Evolutionary conservation across 2,888 invertebrate species (phyloP).

Genomic region (Caenorhabditis wallacei): DNA sequence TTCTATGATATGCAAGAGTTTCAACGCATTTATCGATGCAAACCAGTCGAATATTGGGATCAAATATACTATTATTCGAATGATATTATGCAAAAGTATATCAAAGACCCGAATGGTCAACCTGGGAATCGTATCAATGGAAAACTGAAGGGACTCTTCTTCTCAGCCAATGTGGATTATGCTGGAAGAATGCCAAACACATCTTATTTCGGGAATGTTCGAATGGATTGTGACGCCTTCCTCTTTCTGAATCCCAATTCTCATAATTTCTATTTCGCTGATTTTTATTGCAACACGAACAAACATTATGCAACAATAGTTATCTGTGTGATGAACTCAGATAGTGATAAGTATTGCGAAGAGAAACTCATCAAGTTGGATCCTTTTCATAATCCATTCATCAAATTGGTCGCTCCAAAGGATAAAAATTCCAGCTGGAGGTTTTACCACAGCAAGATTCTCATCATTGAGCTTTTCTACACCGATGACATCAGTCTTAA

Average conservation of each 20-base stretch:
- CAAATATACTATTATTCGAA: conserved; percentile 68
- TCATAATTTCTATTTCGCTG: conserved; percentile 82
- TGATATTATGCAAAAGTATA: conserved; percentile 78
- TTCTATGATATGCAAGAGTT: conserved; percentile 66
- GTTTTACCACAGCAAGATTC: conserved; percentile 71
- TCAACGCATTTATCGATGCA: conserved; percentile 72
- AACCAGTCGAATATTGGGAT: conserved; percentile 77
- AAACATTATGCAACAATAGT: conserved; percentile 83
- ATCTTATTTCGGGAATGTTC: conserved; percentile 80
- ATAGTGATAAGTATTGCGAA: conserved; percentile 75
- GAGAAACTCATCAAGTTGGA: conserved; percentile 70
- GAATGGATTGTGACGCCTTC: conserved; percentile 71
- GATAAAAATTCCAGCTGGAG: conserved; percentile 1
- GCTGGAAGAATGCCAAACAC: conserved; percentile 70
- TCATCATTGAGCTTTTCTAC: conserved; percentile 81
- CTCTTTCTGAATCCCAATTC: conserved; percentile 49
- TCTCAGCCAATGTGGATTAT: conserved; percentile 77
- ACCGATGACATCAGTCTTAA: conserved; percentile 78
- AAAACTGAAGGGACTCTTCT: conserved; percentile 80
- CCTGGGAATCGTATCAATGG: conserved; percentile 79
- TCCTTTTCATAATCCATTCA: conserved; percentile 74
- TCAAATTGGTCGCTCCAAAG: conserved; percentile 50
- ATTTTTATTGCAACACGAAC: conserved; percentile 83
- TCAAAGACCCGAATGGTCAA: conserved; percentile 82
- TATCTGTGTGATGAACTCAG: conserved; percentile 69